phyloP scores from a whole-genome alignment of 1,140 invertebrate species.

The Papilio helenus region DNA sequence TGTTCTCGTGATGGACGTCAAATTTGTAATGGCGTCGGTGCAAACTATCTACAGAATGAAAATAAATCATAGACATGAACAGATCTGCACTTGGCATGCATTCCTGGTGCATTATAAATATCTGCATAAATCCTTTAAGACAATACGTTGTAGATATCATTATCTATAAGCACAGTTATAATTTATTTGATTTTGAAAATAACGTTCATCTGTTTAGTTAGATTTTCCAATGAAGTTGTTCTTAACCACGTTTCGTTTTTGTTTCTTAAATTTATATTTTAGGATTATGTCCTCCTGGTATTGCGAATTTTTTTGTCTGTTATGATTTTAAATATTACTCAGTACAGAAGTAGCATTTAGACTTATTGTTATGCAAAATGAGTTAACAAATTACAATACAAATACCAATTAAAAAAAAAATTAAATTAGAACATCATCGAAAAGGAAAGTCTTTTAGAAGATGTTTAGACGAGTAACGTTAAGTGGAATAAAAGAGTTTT shows the following conservation, averaged over 20 bases:
- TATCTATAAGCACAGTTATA: neutral
- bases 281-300: neutral
- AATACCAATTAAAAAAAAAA: too few relatives aligned
- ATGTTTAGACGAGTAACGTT: too few relatives aligned
- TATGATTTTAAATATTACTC: too few relatives aligned
- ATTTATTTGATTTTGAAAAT: neutral
- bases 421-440: too few relatives aligned
- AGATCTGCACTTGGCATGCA: constrained; percentile 27
- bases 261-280: neutral
- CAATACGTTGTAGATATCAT: neutral
- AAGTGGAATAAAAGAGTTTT: too few relatives aligned
- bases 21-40: constrained; percentile 8
- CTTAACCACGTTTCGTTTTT: neutral
- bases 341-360: too few relatives aligned
- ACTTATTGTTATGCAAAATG: too few relatives aligned
- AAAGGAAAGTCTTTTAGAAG: too few relatives aligned
- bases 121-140: neutral
- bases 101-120: neutral
- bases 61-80: neutral
- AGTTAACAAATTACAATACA: too few relatives aligned
- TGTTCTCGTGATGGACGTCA: constrained; percentile 1
- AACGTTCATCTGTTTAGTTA: neutral
- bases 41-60: neutral
- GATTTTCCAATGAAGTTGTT: neutral
- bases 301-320: too few relatives aligned